phyloP scores from a whole-genome alignment of 2,797 vertebrate species.

The Denticeps clupeoides region DNA sequence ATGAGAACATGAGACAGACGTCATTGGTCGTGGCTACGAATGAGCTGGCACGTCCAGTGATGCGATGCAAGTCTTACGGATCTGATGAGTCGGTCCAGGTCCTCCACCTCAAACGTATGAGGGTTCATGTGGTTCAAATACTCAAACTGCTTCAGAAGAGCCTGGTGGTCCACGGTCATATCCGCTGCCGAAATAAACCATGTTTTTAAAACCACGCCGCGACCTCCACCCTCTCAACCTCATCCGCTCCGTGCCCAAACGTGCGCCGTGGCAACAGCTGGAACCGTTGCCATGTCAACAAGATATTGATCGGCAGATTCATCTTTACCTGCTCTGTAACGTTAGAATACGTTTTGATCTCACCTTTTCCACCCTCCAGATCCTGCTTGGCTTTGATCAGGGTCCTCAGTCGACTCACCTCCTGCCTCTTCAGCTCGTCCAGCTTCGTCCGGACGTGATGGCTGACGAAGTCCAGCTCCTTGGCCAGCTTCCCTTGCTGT shows the following conservation, averaged over 20 bases:
- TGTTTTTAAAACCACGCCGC: no score
- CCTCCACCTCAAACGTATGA: conserved; percentile 88
- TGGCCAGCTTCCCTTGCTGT: conserved; percentile 90
- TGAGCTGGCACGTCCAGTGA: no score
- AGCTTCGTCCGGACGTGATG: conserved; percentile 87
- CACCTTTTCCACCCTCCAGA: conserved; percentile 76
- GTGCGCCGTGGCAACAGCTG: no score
- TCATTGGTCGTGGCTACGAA: no score
- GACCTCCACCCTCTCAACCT: no score
- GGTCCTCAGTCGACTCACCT: conserved; percentile 84
- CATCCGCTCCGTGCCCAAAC: no score
- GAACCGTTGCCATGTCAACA: no score
- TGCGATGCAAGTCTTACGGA: conserved; percentile 59
- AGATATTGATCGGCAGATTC: no score
- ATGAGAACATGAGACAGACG: no score
- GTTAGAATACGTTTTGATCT: neutral
- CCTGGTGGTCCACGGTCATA: conserved; percentile 81
- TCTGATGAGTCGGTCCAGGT: conserved; percentile 91
- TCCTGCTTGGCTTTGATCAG: conserved; percentile 94
- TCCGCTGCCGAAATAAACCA: no score
- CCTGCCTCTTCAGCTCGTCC: conserved; percentile 92
- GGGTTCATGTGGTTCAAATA: conserved; percentile 95
- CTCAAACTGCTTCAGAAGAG: conserved; percentile 90
- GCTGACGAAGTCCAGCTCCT: conserved; percentile 93
- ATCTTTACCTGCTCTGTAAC: no score